Percentiles rank a stretch among this genome's conserved stretches.
These are phyloP conservation scores for Drosophila nigrodunni DNA, from an alignment of 1,140 invertebrate genomes.

Conservation along the genomic window DNA sequence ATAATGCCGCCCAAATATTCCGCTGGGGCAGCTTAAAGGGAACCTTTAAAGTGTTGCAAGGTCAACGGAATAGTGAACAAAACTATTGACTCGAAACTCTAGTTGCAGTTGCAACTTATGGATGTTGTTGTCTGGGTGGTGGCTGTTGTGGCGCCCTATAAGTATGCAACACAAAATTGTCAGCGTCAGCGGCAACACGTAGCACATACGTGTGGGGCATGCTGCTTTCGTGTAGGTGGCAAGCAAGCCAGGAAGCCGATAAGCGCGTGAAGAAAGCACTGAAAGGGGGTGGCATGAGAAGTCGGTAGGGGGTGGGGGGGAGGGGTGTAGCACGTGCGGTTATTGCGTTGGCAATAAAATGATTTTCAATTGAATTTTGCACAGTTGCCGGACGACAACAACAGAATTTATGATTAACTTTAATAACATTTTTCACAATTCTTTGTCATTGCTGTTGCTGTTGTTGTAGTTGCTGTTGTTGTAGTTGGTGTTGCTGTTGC, in stretches of 20 bases:
- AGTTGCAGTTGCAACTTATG: slow-evolving; percentile 20
- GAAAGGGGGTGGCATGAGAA: too few relatives aligned
- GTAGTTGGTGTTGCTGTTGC: slow-evolving; percentile 1
- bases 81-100: background rate
- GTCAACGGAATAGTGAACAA: slow-evolving; percentile 42
- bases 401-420: slow-evolving; percentile 69
- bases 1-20: too few relatives aligned
- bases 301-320: background rate
- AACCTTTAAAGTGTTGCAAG: slow-evolving; percentile 38
- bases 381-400: slow-evolving; percentile 46
- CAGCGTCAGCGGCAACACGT: slow-evolving; percentile 67
- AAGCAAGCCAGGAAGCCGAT: background rate
- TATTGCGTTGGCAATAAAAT: slow-evolving; percentile 66
- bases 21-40: too few relatives aligned
- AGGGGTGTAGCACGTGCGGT: slow-evolving; percentile 37
- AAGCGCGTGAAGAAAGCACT: background rate
- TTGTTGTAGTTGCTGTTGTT: slow-evolving; percentile 24
- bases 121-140: slow-evolving; percentile 9
- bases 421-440: slow-evolving; percentile 48
- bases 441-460: slow-evolving; percentile 16
- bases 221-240: slow-evolving; percentile 21
- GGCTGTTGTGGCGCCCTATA: background rate
- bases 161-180: slow-evolving; percentile 60
- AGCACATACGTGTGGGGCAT: slow-evolving; percentile 72
- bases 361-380: slow-evolving; percentile 74